Base-by-base conservation (phyloP, 2,113 vertebrate genomes). In the Egretta garzetta region DNA sequence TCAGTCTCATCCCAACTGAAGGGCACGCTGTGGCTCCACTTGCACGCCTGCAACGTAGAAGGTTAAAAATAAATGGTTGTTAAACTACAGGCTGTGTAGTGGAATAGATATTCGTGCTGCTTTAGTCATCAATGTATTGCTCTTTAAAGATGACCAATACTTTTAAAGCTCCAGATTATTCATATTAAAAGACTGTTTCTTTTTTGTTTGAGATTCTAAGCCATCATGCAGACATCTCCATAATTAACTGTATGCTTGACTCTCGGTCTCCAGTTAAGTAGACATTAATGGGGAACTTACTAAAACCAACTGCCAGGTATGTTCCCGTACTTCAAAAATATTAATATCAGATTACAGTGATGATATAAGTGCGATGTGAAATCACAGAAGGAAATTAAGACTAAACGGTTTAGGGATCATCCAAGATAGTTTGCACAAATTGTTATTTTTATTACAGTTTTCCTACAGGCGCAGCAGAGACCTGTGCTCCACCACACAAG, bases 111-210 rank as follows among this genome's bases (percentile, higher is more conserved):
- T 52, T 82, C 59, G 26, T 55, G 45, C 62, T 75, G 71, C 91
- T 91, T 87, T 92, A 93, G 80, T 74, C 68, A 89, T 75, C 89
- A 80, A 53, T 86, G 62, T 35, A 45, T 60, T 87, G 66, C 84
- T 95, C 72, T 92, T 93, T 96, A 88, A 82, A 75, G 71, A 76
- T 49, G 41, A 88, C 37, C 12, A 47, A 83, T 92, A 84, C 67
- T 86, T 85, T 91, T 59, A 96, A 87, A 88, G 72, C 45, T 80
- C 59, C 58, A 90, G 67, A 49, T 93, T 83, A 91, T 66, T 52
- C 47, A 50, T 86, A 56, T 68, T 94, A 70, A 58, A 87, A 87
- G 70, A 50, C 17, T 58, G 39, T 50, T 84, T 60, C 71, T 91
- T 76, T 86, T 87, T 70, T 6, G 19, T 91, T 91, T 93, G 59